Base-by-base conservation (phyloP, 2,797 vertebrate genomes). In the Thaleichthys pacificus region DNA sequence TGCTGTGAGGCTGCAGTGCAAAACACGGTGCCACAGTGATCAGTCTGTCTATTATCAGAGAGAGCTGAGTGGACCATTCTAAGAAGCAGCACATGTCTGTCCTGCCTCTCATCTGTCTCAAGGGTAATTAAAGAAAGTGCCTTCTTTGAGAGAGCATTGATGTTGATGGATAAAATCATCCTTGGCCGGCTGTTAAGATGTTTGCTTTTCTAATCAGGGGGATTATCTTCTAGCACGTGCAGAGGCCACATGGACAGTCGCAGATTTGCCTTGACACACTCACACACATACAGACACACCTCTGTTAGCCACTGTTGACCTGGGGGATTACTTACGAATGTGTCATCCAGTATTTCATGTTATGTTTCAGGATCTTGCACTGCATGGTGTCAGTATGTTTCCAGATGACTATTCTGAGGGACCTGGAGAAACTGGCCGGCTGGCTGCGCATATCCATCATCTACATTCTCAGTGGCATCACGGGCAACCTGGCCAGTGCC, bases 391-490 rank as follows among this genome's bases (percentile, higher is more conserved):
- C 97, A 0, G 81, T 98, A 84, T 95, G 95, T 83, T 98, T 99
- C 93, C 97, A 99, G 93, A 99, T 99, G 97, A 99, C 97, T 35
- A 97, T 99, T 85, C 88, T 99, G 80, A 90, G 97, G 77, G 97
- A 99, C 91, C 85, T 99, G 83, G 97, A 99, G 91, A 99, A 99
- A 87, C 89, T 99, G 88, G 97, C 97, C 0, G 97, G 97, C 70
- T 99, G 97, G 97, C 94, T 99, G 82, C 95, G 97, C 77, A 99
- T 99, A 84, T 97, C 97, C 77, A 97, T 99, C 90, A 99, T 99
- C 91, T 99, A 99, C 92, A 94, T 99, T 83, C 90, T 99, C 82
- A 99, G 97, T 28, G 97, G 97, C 74, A 94, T 99, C 90, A 97
- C 97, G 0, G 97, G 97, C 66, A 99, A 98, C 90, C 91, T 99